Evolutionary conservation across 2,113 vertebrate species (phyloP), one percentile per base, ranked within the genome.

Genomic region (Rhagologus leucostigma): DNA sequence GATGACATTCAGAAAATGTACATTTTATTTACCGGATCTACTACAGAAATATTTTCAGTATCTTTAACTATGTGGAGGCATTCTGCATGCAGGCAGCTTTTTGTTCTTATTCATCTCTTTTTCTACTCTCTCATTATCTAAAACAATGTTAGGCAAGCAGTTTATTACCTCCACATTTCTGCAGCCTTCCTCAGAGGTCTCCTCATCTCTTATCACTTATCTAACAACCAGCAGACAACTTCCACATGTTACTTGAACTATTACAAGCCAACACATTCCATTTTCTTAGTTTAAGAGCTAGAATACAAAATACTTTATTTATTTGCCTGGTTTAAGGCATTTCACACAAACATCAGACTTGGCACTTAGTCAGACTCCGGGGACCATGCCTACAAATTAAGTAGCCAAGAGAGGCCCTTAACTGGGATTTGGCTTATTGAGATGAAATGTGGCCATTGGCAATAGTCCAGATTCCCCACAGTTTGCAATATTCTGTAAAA

Each of bases 251-350:
- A 74, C 55, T 67, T 52, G 37, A 84, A 50, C 65, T 79, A 35
- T 76, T 90, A 76, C 0, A 6, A 89, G 57, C 32, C 68, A 87
- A 85, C 26, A 49, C 9, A 73, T 76, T 87, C 86, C 15, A 87
- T 87, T 82, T 94, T 32, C 6, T 87, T 35, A n/a, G 14, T 76
- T 85, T 79, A 83, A 75, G 53, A 83, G 20, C 41, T 83, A 29
- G 53, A 87, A 91, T 53, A 88, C 17, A 85, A 84, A 81, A 27
- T 17, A 33, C 35, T 65, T 85, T 80, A 67, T 94, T 94, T 94
- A 71, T 93, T 92, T 92, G 42, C 35, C 46, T 88, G 41, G 32
- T 85, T 94, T 90, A 88, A 95, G 67, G 37, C 93, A 88, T 93
- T 92, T 92, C 59, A 85, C 78, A 80, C 57, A 74, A 94, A 83